phyloP scores from a whole-genome alignment of 2,113 vertebrate species.

The Narcine bancroftii region DNA sequence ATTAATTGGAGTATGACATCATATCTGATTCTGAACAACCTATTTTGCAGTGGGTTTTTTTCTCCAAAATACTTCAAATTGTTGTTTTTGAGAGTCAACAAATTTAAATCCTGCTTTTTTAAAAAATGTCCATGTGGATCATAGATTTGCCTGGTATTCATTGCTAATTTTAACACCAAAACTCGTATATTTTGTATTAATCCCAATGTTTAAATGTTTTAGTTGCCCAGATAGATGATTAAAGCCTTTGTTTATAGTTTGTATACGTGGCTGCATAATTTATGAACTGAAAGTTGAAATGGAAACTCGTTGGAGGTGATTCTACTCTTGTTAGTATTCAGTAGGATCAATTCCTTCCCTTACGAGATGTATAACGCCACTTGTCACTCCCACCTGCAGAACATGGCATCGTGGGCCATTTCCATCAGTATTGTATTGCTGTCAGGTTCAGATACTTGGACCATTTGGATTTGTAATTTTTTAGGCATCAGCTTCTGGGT shows the following conservation, averaged over 20 bases:
- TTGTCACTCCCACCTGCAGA: background rate
- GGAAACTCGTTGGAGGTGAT: background rate
- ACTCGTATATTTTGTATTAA: background rate
- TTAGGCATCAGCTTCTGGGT: background rate
- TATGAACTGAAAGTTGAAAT: background rate
- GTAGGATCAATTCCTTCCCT: background rate
- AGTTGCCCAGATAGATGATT: background rate
- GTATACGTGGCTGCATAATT: constrained; percentile 12
- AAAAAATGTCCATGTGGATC: background rate
- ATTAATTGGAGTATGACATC: background rate
- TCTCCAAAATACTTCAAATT: background rate
- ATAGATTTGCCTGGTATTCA: background rate
- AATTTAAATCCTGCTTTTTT: background rate
- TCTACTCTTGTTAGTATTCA: background rate
- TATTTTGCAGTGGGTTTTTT: background rate
- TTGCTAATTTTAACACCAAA: background rate
- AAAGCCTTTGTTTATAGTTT: background rate
- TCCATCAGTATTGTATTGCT: background rate
- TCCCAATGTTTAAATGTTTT: background rate
- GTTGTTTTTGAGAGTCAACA: background rate
- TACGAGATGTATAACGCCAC: background rate
- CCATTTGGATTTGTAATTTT: background rate
- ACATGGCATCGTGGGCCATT: background rate
- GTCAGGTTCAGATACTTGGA: background rate
- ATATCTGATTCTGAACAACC: background rate